Conservation (phyloP, 2,113 vertebrate species). For the Ifrita kowaldi region DNA sequence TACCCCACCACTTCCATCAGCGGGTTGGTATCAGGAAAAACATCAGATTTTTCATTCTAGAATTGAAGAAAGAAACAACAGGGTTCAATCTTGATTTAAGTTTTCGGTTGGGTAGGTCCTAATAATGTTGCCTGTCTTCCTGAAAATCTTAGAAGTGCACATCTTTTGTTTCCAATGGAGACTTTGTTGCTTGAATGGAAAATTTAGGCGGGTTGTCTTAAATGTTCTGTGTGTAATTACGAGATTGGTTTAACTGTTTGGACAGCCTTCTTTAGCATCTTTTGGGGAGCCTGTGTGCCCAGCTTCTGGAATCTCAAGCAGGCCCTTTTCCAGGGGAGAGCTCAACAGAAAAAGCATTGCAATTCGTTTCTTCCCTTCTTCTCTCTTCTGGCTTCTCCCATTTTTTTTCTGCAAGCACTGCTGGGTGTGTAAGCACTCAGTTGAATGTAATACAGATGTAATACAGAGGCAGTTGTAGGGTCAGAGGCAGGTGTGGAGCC, state of each 20-base stretch:
- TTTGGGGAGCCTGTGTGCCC: neutral
- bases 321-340: neutral
- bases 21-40: neutral
- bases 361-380: neutral
- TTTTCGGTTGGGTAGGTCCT: neutral
- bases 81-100: neutral
- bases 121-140: neutral
- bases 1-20: neutral
- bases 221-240: neutral
- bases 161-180: neutral
- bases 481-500: neutral
- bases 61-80: neutral
- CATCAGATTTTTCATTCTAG: accelerated
- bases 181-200: neutral
- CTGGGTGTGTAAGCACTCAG: neutral
- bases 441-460: neutral
- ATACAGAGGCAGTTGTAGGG: neutral
- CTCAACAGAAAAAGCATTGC: neutral
- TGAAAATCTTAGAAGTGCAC: neutral
- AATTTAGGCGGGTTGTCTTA: neutral
- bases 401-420: neutral
- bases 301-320: neutral
- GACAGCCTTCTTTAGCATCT: neutral
- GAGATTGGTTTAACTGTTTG: neutral
- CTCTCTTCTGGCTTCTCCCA: neutral